Evolutionary conservation across 2,113 vertebrate species (phyloP), one percentile per base, ranked within the genome.

Genomic region (Phodopus roborovskii): DNA sequence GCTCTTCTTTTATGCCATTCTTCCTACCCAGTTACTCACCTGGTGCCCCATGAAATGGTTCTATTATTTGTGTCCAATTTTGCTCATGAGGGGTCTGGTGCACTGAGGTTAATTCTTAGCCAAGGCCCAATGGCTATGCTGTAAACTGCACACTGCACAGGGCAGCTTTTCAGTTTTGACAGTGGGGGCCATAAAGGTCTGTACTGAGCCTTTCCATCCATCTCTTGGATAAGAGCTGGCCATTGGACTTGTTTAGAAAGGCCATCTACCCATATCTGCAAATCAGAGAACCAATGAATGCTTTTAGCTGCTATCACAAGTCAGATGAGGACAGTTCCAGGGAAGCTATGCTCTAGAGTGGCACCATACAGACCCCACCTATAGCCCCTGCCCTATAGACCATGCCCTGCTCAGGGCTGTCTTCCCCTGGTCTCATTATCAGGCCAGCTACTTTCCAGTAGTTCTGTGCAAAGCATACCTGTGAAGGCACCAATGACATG

Each of bases 371-470:
- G 53, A 56, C 58, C 16, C 58, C 58, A 12, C 64, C 66, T 7
- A 56, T 7, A 84, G 16, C 16, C 7, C 15, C 5, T 3, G 0
- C 66, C 50, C 6, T 12, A 60, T 20, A 50, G 50, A 2, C 58
- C 58, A 4, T 0, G 7, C 24, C 39, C 26, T 3, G 17, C n/a
- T 53, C 48, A 11, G 26, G 50, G 17, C 36, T 1, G 5, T 13
- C 5, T 33, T 74, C n/a, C 15, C 64, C 12, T n/a, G 6, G 24
- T n/a, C 60, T 56, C 30, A 50, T 11, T 56, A 9, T 53, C 4
- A n/a, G 60, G 17, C 22, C 53, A 26, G 22, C 45, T 26, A 12
- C 13, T 48, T 53, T 39, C 2, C 1, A 70, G 75, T 2, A 45
- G 13, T 36, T 48, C 24, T 73, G 11, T 22, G 36, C 53, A 5